Percentiles rank a stretch among this genome's conserved stretches.
Evolutionary conservation across 2,113 vertebrate species (phyloP).

Genomic region (Paraplagusia blochii): DNA sequence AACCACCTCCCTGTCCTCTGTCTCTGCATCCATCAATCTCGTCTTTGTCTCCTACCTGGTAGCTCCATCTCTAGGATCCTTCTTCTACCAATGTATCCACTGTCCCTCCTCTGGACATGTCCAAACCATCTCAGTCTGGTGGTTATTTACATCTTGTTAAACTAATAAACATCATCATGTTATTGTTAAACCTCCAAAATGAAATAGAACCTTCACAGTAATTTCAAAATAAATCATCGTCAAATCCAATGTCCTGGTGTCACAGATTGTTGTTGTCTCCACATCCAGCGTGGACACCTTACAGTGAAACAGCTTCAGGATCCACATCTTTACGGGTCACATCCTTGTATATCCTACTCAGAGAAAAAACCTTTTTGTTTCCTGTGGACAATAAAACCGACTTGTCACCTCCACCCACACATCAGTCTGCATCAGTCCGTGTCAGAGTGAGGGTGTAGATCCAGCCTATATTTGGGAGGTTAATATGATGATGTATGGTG

Average conservation of each 20-base stretch:
- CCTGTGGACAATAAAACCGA: background rate
- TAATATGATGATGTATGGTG: slow-evolving; percentile 14
- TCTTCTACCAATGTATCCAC: too few relatives aligned
- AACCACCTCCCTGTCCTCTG: too few relatives aligned
- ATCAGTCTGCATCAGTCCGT: slow-evolving; percentile 2
- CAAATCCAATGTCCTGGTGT: slow-evolving; percentile 2
- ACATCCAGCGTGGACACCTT: background rate
- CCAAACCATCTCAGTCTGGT: too few relatives aligned
- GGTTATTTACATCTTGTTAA: too few relatives aligned
- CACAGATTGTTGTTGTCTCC: slow-evolving; percentile 12
- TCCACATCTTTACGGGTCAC: background rate
- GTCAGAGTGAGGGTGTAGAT: slow-evolving; percentile 7
- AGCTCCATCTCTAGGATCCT: too few relatives aligned
- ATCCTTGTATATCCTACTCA: background rate
- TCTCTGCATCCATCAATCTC: too few relatives aligned
- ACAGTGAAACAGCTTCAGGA: background rate
- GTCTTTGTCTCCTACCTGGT: too few relatives aligned
- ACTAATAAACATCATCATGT: too few relatives aligned
- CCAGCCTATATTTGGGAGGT: slow-evolving; percentile 6
- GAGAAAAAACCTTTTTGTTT: slow-evolving; percentile 2
- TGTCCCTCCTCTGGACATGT: too few relatives aligned
- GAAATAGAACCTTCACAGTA: too few relatives aligned
- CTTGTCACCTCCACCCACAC: background rate
- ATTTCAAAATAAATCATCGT: too few relatives aligned
- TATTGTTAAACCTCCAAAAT: too few relatives aligned